These are phyloP conservation scores for Suillia variegata DNA, from an alignment of 2,888 invertebrate species.

Conservation along the genomic window DNA sequence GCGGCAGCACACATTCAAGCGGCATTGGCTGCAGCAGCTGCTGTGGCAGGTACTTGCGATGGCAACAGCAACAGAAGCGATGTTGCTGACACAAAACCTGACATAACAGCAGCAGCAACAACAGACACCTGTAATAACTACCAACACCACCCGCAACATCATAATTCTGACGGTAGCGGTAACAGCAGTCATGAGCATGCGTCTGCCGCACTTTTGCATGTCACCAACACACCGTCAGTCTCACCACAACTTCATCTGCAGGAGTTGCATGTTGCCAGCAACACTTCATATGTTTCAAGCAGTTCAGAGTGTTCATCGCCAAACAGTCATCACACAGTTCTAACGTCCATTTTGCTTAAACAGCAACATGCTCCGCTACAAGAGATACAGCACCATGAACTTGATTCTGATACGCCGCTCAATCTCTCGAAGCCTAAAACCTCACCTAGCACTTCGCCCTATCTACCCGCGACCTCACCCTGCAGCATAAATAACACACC, in stretches of 20 bases:
- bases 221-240: conserved; percentile 35
- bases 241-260: conserved; percentile 31
- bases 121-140: conserved; percentile 3
- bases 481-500: conserved; percentile 27
- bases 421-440: conserved; percentile 87
- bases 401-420: conserved; percentile 84
- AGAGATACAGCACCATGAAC: conserved; percentile 63
- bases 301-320: conserved; percentile 29
- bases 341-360: too few species aligned
- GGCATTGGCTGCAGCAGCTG: conserved; percentile 55
- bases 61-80: conserved; percentile 20
- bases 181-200: too few species aligned
- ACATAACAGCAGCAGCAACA: conserved; percentile 5
- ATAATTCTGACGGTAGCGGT: neutral
- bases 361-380: conserved; percentile 25
- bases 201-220: neutral
- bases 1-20: conserved; percentile 72
- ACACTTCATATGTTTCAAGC: neutral
- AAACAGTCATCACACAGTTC: conserved; percentile 38
- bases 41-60: conserved; percentile 34
- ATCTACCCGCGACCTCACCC: conserved; percentile 37
- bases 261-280: neutral
- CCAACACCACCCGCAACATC: neutral
- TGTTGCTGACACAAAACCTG: neutral
- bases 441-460: conserved; percentile 64